Evolutionary conservation across 1,140 invertebrate genomes (phyloP).

Genomic region (Dinoponera quadriceps): DNA sequence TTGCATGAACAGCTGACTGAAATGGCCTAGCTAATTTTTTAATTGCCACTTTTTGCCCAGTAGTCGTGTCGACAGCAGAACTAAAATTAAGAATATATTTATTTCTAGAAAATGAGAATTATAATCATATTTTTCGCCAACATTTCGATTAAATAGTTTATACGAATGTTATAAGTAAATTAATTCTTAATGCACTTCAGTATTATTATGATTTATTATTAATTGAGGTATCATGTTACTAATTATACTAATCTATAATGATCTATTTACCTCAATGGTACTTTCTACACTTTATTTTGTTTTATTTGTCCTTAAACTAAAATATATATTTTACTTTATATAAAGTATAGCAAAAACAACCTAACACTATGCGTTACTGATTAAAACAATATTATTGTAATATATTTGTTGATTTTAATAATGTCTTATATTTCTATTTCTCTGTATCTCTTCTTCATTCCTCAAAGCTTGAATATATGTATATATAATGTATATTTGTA

Average conservation of each 20-base stretch:
- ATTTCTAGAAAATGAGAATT: slow-evolving; percentile 5
- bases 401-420: not conserved
- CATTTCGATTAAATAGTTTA: slow-evolving; percentile 34
- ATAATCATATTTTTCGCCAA: not conserved
- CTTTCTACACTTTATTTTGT: not conserved
- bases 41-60: slow-evolving; percentile 96
- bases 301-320: too few species aligned
- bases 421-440: not conserved
- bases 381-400: not conserved
- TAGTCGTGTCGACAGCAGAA: slow-evolving; percentile 91
- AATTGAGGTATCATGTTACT: not conserved
- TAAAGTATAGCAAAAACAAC: too few species aligned
- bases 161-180: not conserved
- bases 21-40: slow-evolving; percentile 99
- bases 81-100: slow-evolving; percentile 85
- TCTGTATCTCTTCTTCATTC: not conserved
- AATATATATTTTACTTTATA: too few species aligned
- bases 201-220: not conserved
- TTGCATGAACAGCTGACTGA: slow-evolving; percentile 99
- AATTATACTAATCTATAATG: not conserved
- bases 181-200: not conserved
- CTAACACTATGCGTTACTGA: not conserved
- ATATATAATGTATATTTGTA: not conserved
- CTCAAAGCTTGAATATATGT: too few species aligned
- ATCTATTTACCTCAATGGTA: not conserved